Evolutionary conservation across 2,888 invertebrate species (phyloP).

Genomic region (Dasypolia templi): DNA sequence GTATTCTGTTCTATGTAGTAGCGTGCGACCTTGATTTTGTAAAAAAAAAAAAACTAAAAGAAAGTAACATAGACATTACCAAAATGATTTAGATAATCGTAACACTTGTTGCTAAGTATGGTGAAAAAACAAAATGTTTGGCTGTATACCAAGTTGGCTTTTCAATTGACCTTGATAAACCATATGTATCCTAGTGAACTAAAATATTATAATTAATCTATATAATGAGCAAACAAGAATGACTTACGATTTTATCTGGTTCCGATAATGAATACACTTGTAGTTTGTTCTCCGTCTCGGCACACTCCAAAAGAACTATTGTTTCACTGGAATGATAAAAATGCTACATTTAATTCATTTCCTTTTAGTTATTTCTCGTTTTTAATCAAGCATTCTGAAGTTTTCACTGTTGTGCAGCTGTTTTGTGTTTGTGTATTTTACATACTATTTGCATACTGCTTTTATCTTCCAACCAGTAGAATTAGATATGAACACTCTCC

Average conservation of each 20-base stretch:
- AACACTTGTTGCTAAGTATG: neutral
- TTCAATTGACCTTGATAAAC: conserved; percentile 40
- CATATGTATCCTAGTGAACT: conserved; percentile 33
- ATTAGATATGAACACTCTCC: conserved; percentile 23
- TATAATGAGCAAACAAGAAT: conserved; percentile 38
- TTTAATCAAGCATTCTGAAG: neutral
- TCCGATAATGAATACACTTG: conserved; percentile 75
- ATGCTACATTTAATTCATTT: conserved; percentile 8
- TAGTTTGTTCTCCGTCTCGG: conserved; percentile 73
- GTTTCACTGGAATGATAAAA: conserved; percentile 73
- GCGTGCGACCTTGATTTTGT: neutral
- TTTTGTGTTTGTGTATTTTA: neutral
- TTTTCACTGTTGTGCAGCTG: neutral
- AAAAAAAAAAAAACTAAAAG: neutral
- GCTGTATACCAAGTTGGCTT: neutral
- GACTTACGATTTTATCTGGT: conserved; percentile 80
- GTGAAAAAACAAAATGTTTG: neutral
- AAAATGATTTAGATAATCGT: conserved; percentile 3
- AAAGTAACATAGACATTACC: neutral
- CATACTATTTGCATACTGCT: neutral
- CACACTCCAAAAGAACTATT: conserved; percentile 81
- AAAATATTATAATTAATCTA: conserved; percentile 33
- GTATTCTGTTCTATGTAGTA: too few relatives aligned
- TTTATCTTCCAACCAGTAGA: conserved; percentile 11
- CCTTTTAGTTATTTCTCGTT: neutral